Evolutionary conservation across 2,113 vertebrate genomes (phyloP).

Genomic region (Trematomus loennbergii): DNA sequence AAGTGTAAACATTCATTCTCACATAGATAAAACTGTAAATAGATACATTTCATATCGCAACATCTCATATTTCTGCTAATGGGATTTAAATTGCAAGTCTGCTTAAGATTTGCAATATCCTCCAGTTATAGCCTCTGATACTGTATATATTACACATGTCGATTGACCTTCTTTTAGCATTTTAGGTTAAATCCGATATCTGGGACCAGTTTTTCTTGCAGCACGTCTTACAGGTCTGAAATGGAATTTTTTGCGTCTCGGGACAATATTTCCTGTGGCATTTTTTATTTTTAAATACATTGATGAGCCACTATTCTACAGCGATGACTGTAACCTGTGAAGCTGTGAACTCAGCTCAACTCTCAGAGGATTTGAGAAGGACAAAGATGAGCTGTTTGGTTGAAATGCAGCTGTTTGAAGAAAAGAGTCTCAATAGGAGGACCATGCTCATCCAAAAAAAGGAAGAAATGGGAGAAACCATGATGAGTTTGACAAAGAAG

Average conservation of each 20-base stretch:
- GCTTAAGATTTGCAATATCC: not conserved
- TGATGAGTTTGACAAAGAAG: not conserved
- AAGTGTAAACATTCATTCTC: slow-evolving; percentile 8
- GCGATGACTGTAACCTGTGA: slow-evolving; percentile 49
- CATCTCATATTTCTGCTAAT: slow-evolving; percentile 12
- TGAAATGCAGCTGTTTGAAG: slow-evolving; percentile 32
- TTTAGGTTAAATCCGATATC: slow-evolving; percentile 54
- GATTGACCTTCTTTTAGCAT: slow-evolving; percentile 40
- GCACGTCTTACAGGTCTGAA: too few relatives aligned
- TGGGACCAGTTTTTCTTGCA: slow-evolving; percentile 55
- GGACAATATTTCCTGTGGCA: slow-evolving; percentile 32
- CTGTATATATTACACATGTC: slow-evolving; percentile 10
- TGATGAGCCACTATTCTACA: slow-evolving; percentile 54
- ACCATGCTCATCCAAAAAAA: not conserved
- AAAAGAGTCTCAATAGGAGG: not conserved
- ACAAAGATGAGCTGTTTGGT: slow-evolving; percentile 36
- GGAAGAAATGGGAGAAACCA: not conserved
- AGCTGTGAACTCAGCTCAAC: slow-evolving; percentile 54
- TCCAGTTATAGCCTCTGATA: not conserved
- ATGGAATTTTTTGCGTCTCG: slow-evolving; percentile 31
- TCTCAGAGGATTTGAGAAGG: slow-evolving; percentile 38
- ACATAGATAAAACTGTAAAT: slow-evolving; percentile 6
- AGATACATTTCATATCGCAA: slow-evolving; percentile 1
- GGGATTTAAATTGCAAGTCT: slow-evolving; percentile 18
- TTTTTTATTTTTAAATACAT: slow-evolving; percentile 27